These are phyloP conservation scores for Nymphalis urticae DNA, from an alignment of 2,888 invertebrate species.

Conservation along the genomic window DNA sequence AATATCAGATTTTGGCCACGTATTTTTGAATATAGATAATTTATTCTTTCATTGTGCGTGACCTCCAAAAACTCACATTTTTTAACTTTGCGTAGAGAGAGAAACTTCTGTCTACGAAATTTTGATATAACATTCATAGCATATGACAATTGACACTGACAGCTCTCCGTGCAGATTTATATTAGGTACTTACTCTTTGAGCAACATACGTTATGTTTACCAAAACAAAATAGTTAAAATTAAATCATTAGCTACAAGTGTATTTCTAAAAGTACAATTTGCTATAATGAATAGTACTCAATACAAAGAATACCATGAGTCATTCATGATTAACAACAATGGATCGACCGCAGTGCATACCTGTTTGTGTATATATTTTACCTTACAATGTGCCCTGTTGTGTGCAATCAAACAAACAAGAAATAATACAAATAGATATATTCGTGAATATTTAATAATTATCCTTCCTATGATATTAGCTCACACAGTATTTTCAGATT, in stretches of 20 bases:
- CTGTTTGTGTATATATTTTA: slow-evolving; percentile 66
- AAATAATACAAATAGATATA: slow-evolving; percentile 51
- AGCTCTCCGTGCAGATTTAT: no score
- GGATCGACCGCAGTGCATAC: slow-evolving; percentile 80
- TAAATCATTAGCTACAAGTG: neutral
- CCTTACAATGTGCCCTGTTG: slow-evolving; percentile 61
- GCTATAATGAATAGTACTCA: slow-evolving; percentile 57
- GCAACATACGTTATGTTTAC: no score
- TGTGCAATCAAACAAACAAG: slow-evolving; percentile 49
- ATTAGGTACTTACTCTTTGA: no score
- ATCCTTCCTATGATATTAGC: slow-evolving; percentile 79
- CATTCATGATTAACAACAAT: slow-evolving; percentile 78
- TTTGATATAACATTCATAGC: no score
- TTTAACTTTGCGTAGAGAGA: no score
- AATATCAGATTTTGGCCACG: no score
- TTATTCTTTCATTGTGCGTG: no score
- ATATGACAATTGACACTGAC: no score
- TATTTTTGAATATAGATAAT: no score
- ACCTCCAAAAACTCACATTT: no score
- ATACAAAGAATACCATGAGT: slow-evolving; percentile 76
- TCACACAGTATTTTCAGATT: slow-evolving; percentile 76
- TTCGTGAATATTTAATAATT: slow-evolving; percentile 80
- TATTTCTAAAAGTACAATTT: neutral
- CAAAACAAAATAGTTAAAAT: neutral
- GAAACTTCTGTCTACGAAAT: no score